Conservation (phyloP, 2,888 invertebrate species). For the Mythimna albipuncta region DNA sequence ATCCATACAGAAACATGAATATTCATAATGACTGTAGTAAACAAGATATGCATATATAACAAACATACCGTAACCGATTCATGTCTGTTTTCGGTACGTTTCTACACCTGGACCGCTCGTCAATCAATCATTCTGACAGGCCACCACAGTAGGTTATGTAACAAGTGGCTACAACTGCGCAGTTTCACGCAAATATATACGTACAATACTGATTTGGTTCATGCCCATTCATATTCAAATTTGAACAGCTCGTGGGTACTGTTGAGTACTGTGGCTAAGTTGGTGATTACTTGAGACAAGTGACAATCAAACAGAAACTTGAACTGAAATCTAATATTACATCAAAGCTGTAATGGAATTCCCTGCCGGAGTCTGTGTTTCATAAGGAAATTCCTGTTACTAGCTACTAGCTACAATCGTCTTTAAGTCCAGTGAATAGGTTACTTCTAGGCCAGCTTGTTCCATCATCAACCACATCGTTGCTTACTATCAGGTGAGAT, state of each 20-base stretch:
- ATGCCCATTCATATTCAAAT: slow-evolving; percentile 37
- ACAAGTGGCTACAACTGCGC: slow-evolving; percentile 56
- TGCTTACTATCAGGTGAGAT: no score
- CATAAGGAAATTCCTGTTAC: no score
- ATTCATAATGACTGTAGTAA: slow-evolving; percentile 36
- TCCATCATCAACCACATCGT: background rate
- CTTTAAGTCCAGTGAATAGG: no score
- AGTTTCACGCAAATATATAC: slow-evolving; percentile 37
- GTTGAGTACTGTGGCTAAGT: background rate
- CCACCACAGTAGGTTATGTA: slow-evolving; percentile 9
- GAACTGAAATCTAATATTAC: background rate
- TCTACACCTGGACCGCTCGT: slow-evolving; percentile 30
- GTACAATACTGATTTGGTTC: slow-evolving; percentile 40
- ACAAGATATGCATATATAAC: slow-evolving; percentile 33
- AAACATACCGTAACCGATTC: slow-evolving; percentile 21
- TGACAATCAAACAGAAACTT: slow-evolving; percentile 6
- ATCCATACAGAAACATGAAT: slow-evolving; percentile 13
- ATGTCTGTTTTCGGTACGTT: slow-evolving; percentile 44
- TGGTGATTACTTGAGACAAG: slow-evolving; percentile 3
- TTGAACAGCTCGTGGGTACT: background rate
- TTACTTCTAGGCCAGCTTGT: no score
- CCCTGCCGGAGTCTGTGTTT: no score
- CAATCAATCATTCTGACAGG: slow-evolving; percentile 59
- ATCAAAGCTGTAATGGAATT: background rate
- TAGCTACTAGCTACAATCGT: no score